Evolutionary conservation across 2,797 vertebrate species (phyloP).

Genomic region (Taenioides sp.): DNA sequence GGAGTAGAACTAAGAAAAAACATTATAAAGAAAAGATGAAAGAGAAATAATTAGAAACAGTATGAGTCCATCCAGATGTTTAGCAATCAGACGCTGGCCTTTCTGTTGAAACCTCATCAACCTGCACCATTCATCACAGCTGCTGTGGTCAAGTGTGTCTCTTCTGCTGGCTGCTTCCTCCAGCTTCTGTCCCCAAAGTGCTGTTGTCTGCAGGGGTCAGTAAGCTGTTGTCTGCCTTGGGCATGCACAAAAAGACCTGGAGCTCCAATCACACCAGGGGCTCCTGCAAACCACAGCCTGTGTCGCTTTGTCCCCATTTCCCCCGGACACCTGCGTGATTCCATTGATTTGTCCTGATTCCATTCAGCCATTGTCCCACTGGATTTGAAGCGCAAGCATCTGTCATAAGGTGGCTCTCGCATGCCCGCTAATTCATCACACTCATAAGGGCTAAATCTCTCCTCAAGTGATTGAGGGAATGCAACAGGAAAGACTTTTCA

Average conservation of each 20-base stretch:
- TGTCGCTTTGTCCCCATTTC: conserved; percentile 69
- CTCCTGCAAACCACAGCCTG: conserved; percentile 45
- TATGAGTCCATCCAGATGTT: conserved; percentile 51
- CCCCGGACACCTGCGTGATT: conserved; percentile 74
- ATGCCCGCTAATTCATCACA: conserved; percentile 36
- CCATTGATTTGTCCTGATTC: conserved; percentile 77
- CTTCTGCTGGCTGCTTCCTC: conserved; percentile 42
- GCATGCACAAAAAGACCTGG: conserved; percentile 59
- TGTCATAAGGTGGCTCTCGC: conserved; percentile 59
- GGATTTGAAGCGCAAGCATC: conserved; percentile 77
- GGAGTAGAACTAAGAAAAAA: neutral
- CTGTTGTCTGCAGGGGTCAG: conserved; percentile 65
- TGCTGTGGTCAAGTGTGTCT: conserved; percentile 61
- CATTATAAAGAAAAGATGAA: neutral
- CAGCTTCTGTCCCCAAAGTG: conserved; percentile 77
- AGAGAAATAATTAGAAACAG: conserved; percentile 1
- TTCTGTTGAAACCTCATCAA: conserved; percentile 45
- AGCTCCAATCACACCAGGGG: conserved; percentile 59
- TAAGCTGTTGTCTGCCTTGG: conserved; percentile 69
- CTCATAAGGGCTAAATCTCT: conserved; percentile 32
- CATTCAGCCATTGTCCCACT: conserved; percentile 65
- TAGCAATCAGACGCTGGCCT: conserved; percentile 67
- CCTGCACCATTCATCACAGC: conserved; percentile 67
- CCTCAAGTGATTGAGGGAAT: conserved; percentile 28
- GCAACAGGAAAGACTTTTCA: conserved; percentile 4